These are phyloP conservation scores for Peromyscus eremicus DNA, from an alignment of 2,797 vertebrate species.

Conservation along the genomic window DNA sequence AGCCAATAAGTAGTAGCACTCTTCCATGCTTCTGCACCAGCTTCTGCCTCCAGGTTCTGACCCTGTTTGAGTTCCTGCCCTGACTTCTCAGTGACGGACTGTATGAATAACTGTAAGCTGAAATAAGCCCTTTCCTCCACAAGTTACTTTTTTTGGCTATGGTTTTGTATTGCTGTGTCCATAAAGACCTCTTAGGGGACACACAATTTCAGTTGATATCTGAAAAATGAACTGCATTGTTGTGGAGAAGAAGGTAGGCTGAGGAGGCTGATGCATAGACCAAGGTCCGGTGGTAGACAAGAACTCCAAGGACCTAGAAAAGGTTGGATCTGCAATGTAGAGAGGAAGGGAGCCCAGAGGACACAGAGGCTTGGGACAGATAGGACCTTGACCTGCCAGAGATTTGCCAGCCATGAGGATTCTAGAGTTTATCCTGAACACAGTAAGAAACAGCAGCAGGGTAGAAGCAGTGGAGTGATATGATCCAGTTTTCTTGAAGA, in stretches of 20 bases:
- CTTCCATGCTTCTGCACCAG: no score
- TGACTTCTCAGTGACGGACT: neutral
- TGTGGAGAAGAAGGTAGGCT: neutral
- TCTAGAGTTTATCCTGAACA: neutral
- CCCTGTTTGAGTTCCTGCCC: neutral
- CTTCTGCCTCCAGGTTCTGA: neutral
- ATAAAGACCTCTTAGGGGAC: neutral
- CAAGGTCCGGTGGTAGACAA: neutral
- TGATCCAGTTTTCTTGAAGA: neutral
- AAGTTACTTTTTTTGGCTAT: neutral
- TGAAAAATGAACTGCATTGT: neutral
- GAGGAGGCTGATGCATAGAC: neutral
- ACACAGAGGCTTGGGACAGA: neutral
- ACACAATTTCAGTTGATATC: neutral
- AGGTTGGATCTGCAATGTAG: neutral
- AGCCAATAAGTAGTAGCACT: neutral
- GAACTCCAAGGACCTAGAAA: neutral
- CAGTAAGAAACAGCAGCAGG: neutral
- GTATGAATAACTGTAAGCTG: no score
- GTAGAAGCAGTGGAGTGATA: neutral
- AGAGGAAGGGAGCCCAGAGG: neutral
- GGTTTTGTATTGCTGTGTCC: neutral
- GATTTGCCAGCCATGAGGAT: neutral
- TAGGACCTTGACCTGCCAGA: neutral
- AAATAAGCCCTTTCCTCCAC: neutral